Evolutionary conservation across 2,113 vertebrate species (phyloP).

Genomic region (Theristicus caerulescens): DNA sequence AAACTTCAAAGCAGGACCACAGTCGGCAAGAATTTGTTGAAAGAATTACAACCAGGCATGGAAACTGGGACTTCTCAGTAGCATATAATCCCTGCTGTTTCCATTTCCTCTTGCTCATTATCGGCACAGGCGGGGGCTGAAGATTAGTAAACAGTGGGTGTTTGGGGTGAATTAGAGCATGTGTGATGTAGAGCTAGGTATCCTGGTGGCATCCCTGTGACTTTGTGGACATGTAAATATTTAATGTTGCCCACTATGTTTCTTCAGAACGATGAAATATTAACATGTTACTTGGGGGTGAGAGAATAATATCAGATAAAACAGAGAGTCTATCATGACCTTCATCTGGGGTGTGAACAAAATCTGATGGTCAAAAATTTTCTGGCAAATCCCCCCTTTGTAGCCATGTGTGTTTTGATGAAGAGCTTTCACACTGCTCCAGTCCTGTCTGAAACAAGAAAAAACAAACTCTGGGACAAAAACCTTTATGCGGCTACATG

Average conservation of each 20-base stretch:
- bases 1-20: conserved; percentile 28
- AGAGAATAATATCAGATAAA: background rate
- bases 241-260: conserved; percentile 13
- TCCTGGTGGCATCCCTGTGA: conserved; percentile 1
- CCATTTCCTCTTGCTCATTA: conserved; percentile 66
- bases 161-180: conserved; percentile 48
- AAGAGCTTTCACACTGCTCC: background rate
- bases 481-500: background rate
- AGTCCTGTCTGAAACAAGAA: background rate
- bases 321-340: background rate
- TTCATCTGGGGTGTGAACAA: background rate
- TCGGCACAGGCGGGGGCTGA: conserved; percentile 36
- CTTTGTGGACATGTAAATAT: conserved; percentile 26
- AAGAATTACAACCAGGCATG: conserved; percentile 53
- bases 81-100: conserved; percentile 48
- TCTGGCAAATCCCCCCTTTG: background rate
- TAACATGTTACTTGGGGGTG: background rate
- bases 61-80: conserved; percentile 56
- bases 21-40: conserved; percentile 32
- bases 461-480: background rate
- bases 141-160: conserved; percentile 54
- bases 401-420: background rate
- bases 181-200: conserved; percentile 36
- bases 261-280: conserved; percentile 4
- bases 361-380: background rate